Evolutionary conservation across 1,140 invertebrate genomes (phyloP), one percentile per base, ranked within the genome.

Genomic region (Lepidotrigona ventralis): DNA sequence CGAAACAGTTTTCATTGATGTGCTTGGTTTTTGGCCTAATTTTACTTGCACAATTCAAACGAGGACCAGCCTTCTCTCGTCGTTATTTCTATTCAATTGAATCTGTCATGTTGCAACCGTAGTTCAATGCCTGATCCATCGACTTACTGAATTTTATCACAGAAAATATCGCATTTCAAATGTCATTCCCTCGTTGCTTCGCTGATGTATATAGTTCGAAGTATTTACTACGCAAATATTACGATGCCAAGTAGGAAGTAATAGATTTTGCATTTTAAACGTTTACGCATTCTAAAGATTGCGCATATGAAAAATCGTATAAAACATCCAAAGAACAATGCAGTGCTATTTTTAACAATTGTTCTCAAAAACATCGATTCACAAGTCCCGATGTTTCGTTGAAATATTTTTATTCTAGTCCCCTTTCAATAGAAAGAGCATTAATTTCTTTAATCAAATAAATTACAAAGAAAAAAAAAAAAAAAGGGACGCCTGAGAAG

Each of bases 11-110:
- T n/a, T 51, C 46, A 23, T 15, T 11, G 46, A 63, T 64, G 11
- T n/a, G 9, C 12, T 33, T 26, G 58, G 39, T 66, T 75, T 17
- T 29, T 56, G 60, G 46, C 51, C 21, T 29, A 71, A 71, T 80
- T 80, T 72, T 17, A 64, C 26, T 60, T 54, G 19, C 14, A 46
- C 60, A 81, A 75, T 60, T 46, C 39, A 51, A 72, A 79, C n/a
- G 53, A 74, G 15, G 53, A n/a, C 17, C 39, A 74, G 29, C 26
- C 29, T 54, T 39, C 11, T 33, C 39, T 26, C 26, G 26, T 54
- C 71, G 58, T 74, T 81, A 73, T 54, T 74, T 54, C 70, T 33
- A n/a, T 33, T 74, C 54, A 80, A 80, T 71, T 60, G 39, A 15
- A 72, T 4, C 14, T n/a, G 23, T 51, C 19, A 9, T 63, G 26